Evolutionary conservation across 2,113 vertebrate genomes (phyloP).

Genomic region (Lanius ludovicianus): DNA sequence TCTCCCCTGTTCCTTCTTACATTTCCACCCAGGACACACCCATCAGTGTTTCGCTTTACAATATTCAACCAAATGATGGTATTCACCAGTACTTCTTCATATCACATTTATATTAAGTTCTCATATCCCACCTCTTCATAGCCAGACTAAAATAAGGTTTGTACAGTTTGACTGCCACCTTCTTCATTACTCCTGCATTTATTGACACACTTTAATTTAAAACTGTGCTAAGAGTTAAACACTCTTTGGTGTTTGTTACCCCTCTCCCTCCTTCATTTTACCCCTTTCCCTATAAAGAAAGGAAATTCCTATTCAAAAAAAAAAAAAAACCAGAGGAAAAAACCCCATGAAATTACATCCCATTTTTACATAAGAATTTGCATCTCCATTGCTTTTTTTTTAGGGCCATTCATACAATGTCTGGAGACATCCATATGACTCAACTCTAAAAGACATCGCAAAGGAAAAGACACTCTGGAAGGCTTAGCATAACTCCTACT

Average conservation of each 20-base stretch:
- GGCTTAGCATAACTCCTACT: conserved; percentile 26
- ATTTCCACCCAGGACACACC: background rate
- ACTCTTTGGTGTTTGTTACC: background rate
- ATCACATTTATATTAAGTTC: background rate
- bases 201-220: background rate
- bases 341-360: background rate
- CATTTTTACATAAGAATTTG: background rate
- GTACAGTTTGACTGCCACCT: background rate
- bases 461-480: conserved; percentile 21
- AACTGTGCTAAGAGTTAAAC: background rate
- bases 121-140: background rate
- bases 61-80: background rate
- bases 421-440: background rate
- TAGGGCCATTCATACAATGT: background rate
- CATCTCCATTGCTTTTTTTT: background rate
- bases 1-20: background rate
- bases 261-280: background rate
- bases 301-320: background rate
- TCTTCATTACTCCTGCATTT: background rate
- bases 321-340: background rate
- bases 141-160: background rate
- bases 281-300: background rate
- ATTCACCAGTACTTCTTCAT: background rate
- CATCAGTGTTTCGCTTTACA: background rate
- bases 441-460: background rate